Evolutionary conservation across 1,140 invertebrate genomes (phyloP), one percentile per base, ranked within the genome.

Genomic region (Oedothorax gibbosus): DNA sequence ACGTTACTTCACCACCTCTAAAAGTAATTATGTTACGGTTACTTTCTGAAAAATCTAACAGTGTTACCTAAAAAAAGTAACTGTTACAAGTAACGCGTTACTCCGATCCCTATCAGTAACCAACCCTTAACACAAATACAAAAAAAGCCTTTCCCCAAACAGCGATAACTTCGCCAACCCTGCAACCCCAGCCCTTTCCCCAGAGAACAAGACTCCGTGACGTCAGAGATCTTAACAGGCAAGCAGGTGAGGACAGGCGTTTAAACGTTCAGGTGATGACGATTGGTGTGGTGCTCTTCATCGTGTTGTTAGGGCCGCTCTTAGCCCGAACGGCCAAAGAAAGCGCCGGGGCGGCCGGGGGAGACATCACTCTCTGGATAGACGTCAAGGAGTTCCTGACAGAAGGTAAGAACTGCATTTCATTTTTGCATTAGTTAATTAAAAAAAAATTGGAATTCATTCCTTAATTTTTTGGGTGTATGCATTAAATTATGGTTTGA

Each of bases 191-290:
- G 2, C 57, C 4, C 35, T 11, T 51, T 11, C 15, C 10, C 14
- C 7, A 5, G 14, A 8, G 15, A 20, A n/a, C 15, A 14, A 18
- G 14, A 15, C 15, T 8, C 12, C 57, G 49, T 71, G 50, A 53
- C 50, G 68, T 71, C 68, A 71, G 50, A 14, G 12, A n/a, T 51
- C 68, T 49, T 53, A 53, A 71, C 68, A 8, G 53, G 68, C 15
- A 60, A n/a, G 57, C 12, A n/a, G 57, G 12, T 14, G 57, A 1
- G 68, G 35, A 35, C 50, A 51, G 49, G 50, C 53, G 50, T 49
- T 71, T 71, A 71, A 53, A 71, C 68, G 71, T 73, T 20, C 71
- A 73, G 54, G 54, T 54, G 54, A 73, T 73, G 71, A 73, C 57
- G 71, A 9, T 20, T 20, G n/a, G 71, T 57, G 71, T 57, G 54